Base-by-base conservation (phyloP, 1,140 invertebrate species). In the Zaprionus davidi region DNA sequence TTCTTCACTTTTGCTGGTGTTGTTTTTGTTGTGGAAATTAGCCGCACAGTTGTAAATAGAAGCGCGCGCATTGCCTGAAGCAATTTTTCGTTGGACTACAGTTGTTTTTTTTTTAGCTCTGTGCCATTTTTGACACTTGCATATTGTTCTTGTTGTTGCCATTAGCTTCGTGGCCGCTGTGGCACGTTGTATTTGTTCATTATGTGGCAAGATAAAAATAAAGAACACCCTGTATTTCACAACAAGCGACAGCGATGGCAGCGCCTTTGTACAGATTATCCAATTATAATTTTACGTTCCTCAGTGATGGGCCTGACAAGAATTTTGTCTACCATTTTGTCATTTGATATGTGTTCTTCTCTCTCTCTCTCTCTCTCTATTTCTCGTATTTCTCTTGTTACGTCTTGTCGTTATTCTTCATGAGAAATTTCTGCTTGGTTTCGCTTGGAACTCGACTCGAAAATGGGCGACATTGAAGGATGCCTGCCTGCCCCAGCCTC, bases 91-190 rank as follows among this genome's bases (percentile, higher is more conserved):
- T 64, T 58, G 26, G 36, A 41, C 36, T 71, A 55, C 41, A 71
- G 66, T 55, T 76, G 44, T 34, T 34, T 9, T 34, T 34, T 34
- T 34, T 34, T 49, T 17, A 69, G 59, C 71, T 79, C 65, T 59
- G 65, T 88, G 72, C 71, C 81, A 88, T 82, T 87, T 87, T 71
- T 79, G 79, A 87, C 82, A 86, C 83, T 86, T 79, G 69, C 58
- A 71, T 76, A 74, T 83, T 65, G 73, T 55, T 60, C 36, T 59
- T 63, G 69, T 73, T 70, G 69, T 44, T 66, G 67, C 78, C 77
- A 69, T 78, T 84, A 80, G 84, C 57, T 55, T 60, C 60, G 73
- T 71, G 60, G 68, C 62, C 55, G 55, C 59, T 46, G 66, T 64
- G 83, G 72, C 46, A 5, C 13, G 31, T 11, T 82, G 65, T 67